Percentiles rank a stretch among this genome's conserved stretches.
Evolutionary conservation across 2,113 vertebrate species (phyloP).

Genomic region (Apeltes quadracus): DNA sequence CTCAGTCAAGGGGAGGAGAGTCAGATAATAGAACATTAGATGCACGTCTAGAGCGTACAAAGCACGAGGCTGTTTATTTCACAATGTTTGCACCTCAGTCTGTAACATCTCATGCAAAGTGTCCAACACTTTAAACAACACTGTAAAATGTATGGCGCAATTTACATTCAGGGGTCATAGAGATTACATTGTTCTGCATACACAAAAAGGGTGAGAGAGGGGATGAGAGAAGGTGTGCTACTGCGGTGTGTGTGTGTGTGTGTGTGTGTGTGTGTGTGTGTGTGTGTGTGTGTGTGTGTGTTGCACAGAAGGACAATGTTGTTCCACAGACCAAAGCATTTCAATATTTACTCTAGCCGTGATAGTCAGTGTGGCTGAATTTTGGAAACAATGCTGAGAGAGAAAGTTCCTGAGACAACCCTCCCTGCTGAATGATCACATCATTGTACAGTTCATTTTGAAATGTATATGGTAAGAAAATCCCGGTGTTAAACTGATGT

Average conservation of each 20-base stretch:
- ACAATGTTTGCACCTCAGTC: constrained; percentile 21
- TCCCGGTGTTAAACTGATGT: neutral
- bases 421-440: neutral
- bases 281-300: neutral
- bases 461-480: neutral
- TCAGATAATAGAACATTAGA: constrained; percentile 16
- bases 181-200: constrained; percentile 4
- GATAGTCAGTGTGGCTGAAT: neutral
- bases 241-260: neutral
- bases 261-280: constrained; percentile 2
- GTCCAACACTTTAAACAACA: constrained; percentile 13
- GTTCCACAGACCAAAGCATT: constrained; percentile 8
- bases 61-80: constrained; percentile 46
- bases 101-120: constrained; percentile 10
- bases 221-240: neutral
- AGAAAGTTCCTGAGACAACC: neutral
- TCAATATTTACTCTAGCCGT: neutral
- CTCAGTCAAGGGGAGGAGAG: neutral
- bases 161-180: constrained; percentile 14
- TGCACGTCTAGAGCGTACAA: constrained; percentile 31
- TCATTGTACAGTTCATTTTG: neutral
- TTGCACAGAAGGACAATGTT: constrained; percentile 1
- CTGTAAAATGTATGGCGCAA: neutral
- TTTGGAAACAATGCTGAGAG: neutral
- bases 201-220: neutral